A percentile compares a stretch with the other conserved stretches of the same genome.
Conservation (phyloP, 2,888 invertebrate genomes). For the Phyllotreta cruciferae region DNA sequence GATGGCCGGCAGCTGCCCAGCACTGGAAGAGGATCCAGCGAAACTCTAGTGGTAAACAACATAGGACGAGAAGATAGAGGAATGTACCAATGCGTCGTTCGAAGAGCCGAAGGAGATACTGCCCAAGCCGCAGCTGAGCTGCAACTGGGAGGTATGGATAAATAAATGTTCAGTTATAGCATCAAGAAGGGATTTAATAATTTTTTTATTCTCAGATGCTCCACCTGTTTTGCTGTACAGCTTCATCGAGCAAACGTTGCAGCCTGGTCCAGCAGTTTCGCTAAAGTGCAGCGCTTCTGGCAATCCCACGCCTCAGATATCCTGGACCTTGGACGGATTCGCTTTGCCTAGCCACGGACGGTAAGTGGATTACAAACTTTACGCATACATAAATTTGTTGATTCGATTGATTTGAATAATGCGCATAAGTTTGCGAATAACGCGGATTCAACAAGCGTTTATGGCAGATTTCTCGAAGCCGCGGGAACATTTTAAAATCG, state of each 20-base stretch:
- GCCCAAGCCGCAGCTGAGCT: constrained; percentile 80
- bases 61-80: constrained; percentile 77
- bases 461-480: no score
- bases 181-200: neutral
- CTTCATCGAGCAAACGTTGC: constrained; percentile 80
- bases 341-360: constrained; percentile 68
- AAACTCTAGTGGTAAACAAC: constrained; percentile 69
- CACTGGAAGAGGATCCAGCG: constrained; percentile 69
- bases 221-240: constrained; percentile 77
- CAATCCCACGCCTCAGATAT: constrained; percentile 79
- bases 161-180: neutral
- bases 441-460: neutral
- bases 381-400: neutral
- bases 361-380: constrained; percentile 44
- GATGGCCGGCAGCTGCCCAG: constrained; percentile 72
- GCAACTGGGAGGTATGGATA: constrained; percentile 68
- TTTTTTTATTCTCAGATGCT: constrained; percentile 68
- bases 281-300: constrained; percentile 78
- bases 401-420: constrained; percentile 1
- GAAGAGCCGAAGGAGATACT: constrained; percentile 75
- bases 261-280: constrained; percentile 79
- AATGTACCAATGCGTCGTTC: constrained; percentile 79
- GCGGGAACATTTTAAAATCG: neutral
- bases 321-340: constrained; percentile 79
- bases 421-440: no score